Evolutionary conservation across 2,113 vertebrate species (phyloP).

Genomic region (Heterotilapia buettikoferi): DNA sequence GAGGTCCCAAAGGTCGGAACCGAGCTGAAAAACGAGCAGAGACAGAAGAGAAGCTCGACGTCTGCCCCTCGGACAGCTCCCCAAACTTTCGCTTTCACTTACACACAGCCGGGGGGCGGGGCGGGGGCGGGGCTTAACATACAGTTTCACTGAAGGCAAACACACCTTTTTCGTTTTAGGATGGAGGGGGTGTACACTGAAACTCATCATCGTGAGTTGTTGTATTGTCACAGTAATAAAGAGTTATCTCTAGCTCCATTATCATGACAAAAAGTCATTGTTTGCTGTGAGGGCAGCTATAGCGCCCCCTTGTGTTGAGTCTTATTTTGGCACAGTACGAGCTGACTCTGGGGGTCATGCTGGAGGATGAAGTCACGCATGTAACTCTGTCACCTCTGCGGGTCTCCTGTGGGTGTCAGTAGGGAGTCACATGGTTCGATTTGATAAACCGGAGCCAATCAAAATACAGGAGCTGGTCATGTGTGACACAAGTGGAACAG

Average conservation of each 20-base stretch:
- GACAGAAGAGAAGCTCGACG: neutral
- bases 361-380: neutral
- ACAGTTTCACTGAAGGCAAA: neutral
- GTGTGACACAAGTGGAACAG: neutral
- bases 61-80: accelerated
- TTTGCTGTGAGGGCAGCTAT: neutral
- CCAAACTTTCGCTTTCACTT: neutral
- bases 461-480: accelerated
- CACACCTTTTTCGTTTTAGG: accelerated
- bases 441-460: neutral
- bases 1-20: accelerated
- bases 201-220: accelerated
- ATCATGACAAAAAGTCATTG: neutral
- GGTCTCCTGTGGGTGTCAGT: neutral
- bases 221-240: neutral
- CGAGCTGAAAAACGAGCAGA: neutral
- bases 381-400: accelerated
- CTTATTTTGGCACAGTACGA: neutral
- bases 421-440: accelerated
- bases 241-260: accelerated
- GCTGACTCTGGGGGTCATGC: accelerated
- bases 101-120: accelerated
- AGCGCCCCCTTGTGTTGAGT: neutral
- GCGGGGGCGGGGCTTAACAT: neutral
- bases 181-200: neutral